Percentiles rank a stretch among this genome's conserved stretches.
Conservation (phyloP, 2,113 vertebrate genomes). For the Antechinus stuartii region DNA sequence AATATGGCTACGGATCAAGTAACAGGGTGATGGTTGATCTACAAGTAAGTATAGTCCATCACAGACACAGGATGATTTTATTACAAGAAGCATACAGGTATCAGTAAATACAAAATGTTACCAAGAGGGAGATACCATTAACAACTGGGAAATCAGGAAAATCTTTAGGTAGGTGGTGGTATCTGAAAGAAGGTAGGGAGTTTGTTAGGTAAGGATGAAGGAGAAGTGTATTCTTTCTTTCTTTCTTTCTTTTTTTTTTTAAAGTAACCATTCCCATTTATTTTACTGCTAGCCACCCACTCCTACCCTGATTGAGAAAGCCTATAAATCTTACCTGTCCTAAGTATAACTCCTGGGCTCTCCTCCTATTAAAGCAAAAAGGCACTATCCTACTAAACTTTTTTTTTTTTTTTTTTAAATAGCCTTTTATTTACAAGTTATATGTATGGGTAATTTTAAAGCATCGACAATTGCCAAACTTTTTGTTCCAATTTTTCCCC, state of each 20-base stretch:
- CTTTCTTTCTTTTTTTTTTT: too few relatives aligned
- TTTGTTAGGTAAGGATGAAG: not conserved
- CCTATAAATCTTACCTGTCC: not conserved
- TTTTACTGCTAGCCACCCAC: slow-evolving; percentile 2
- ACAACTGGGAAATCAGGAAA: not conserved
- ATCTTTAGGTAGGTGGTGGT: not conserved
- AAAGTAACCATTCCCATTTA: slow-evolving; percentile 24
- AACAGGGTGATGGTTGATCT: not conserved
- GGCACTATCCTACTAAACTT: slow-evolving; percentile 65
- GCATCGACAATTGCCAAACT: too few relatives aligned
- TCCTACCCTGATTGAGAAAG: not conserved
- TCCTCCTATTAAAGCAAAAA: slow-evolving; percentile 38
- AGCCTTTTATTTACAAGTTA: too few relatives aligned
- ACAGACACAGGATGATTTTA: not conserved
- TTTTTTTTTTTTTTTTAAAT: too few relatives aligned
- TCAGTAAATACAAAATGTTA: not conserved
- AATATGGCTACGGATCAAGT: not conserved
- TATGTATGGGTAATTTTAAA: too few relatives aligned
- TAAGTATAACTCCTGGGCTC: not conserved
- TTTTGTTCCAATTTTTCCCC: too few relatives aligned
- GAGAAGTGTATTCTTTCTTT: not conserved
- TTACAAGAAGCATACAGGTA: not conserved
- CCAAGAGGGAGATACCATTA: not conserved
- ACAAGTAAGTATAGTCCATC: not conserved
- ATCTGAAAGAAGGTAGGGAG: not conserved